Percentiles rank a stretch among this genome's conserved stretches.
These are phyloP conservation scores for Festucalex cinctus DNA, from an alignment of 2,113 vertebrate genomes.

Conservation along the genomic window DNA sequence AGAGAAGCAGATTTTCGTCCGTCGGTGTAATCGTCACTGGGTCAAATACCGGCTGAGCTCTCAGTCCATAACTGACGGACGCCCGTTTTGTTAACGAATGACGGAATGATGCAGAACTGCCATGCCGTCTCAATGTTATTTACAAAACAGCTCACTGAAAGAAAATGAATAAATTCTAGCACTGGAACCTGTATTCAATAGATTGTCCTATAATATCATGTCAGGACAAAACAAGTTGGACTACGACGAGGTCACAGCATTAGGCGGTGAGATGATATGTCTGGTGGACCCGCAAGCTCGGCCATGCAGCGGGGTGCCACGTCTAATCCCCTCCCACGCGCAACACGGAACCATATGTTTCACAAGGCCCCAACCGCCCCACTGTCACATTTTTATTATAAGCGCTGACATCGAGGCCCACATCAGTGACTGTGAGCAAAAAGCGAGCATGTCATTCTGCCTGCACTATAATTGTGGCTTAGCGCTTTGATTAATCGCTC, in stretches of 20 bases:
- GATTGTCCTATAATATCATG: not conserved
- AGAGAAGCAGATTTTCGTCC: too few relatives aligned
- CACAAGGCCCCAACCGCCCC: conserved; percentile 46
- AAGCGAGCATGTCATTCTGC: conserved; percentile 63
- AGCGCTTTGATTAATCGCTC: conserved; percentile 78
- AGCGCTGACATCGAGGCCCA: not conserved
- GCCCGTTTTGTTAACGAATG: too few relatives aligned
- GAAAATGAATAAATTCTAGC: not conserved
- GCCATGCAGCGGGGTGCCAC: conserved; percentile 60
- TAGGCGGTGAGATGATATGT: conserved; percentile 17
- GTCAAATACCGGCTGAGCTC: too few relatives aligned
- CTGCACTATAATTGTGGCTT: conserved; percentile 74
- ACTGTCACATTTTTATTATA: conserved; percentile 46
- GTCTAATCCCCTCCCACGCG: conserved; percentile 62
- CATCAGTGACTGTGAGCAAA: not conserved
- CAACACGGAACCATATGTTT: conserved; percentile 63
- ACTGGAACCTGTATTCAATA: not conserved
- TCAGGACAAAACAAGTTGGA: conserved; percentile 8
- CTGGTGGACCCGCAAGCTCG: conserved; percentile 39
- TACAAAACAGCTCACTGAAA: too few relatives aligned
- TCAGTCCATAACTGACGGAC: too few relatives aligned
- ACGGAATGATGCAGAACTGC: too few relatives aligned
- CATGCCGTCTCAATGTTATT: too few relatives aligned
- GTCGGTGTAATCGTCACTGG: too few relatives aligned
- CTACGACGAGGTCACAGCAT: conserved; percentile 13